Evolutionary conservation across 2,797 vertebrate species (phyloP).

Genomic region (Ibycter americanus): DNA sequence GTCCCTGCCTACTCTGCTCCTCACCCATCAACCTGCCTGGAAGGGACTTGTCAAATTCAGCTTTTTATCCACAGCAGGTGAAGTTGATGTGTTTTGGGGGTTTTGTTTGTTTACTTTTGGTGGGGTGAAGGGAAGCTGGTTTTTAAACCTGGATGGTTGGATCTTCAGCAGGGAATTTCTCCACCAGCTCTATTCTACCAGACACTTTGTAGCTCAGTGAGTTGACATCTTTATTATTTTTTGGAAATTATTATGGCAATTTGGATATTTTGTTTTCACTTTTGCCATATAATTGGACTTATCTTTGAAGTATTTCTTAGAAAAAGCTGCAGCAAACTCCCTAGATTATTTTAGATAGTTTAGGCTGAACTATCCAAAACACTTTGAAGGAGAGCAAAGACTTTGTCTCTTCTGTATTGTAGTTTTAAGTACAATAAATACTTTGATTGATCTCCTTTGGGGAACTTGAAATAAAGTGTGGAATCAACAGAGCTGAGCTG

Average conservation of each 20-base stretch:
- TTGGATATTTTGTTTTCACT: background rate
- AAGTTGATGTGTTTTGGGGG: background rate
- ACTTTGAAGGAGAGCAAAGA: background rate
- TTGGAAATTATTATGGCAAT: rapidly evolving
- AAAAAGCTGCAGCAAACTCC: background rate
- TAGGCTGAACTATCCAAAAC: background rate
- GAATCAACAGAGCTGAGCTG: background rate
- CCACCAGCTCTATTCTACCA: background rate
- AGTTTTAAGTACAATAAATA: background rate
- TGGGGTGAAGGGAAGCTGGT: background rate
- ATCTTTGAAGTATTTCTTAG: background rate
- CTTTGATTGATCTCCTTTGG: background rate
- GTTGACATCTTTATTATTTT: background rate
- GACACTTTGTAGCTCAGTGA: background rate
- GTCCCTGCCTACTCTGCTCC: background rate
- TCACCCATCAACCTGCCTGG: background rate
- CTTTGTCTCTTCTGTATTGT: background rate
- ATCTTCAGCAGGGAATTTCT: background rate
- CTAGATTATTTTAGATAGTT: background rate
- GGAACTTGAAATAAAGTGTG: background rate
- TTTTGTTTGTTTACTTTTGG: background rate
- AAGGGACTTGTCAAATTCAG: background rate
- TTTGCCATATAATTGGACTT: background rate
- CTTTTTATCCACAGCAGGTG: background rate
- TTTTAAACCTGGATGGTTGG: background rate